Evolutionary conservation across 2,113 vertebrate species (phyloP), one percentile per base, ranked within the genome.

Genomic region (Trogon melanurus): DNA sequence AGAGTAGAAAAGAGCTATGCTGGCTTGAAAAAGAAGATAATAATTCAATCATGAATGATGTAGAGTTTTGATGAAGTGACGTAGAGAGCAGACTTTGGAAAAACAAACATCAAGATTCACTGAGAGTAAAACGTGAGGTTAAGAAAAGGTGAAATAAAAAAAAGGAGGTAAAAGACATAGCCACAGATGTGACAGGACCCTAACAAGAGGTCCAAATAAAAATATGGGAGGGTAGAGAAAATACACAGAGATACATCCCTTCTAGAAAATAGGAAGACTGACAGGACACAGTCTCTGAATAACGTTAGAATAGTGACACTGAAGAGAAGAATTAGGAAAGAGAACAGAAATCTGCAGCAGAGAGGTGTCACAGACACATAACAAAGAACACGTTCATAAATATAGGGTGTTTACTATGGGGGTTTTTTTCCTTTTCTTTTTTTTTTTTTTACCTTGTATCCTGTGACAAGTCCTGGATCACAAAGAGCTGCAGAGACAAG

Each of bases 391-490:
- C 11, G 53, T 56, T 84, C 25, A 50, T 9, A 56, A 38, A 61
- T 9, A 45, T 3, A 70, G 13, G 6, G 12, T 64, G 16, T 30
- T 67, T 32, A 64, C 16, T 38, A 45, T 4, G 21, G n/a, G 20
- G n/a, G 38, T 29, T 60, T 50, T 80, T 61, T 34, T 6, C 5
- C 13, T 57, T 56, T 11, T 53, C 14, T 2, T 13, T 38, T 65
- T 6, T 22, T 20, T 26, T 20, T 72, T 95, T 97, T 98, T 98
- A 99, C 99, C 99, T 98, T 98, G 93, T 98, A 98, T 93, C 98
- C 99, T 79, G 98, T 97, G 80, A 99, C 98, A 83, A 99, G 97
- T 91, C 99, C 99, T 27, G 99, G 99, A 97, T 99, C 99, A 93
- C 98, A 98, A 75, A 99, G 98, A 70, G 98, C 99, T 80, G 98